phyloP scores from a whole-genome alignment of 2,888 invertebrate species.

The Lepidochitona cinerea region DNA sequence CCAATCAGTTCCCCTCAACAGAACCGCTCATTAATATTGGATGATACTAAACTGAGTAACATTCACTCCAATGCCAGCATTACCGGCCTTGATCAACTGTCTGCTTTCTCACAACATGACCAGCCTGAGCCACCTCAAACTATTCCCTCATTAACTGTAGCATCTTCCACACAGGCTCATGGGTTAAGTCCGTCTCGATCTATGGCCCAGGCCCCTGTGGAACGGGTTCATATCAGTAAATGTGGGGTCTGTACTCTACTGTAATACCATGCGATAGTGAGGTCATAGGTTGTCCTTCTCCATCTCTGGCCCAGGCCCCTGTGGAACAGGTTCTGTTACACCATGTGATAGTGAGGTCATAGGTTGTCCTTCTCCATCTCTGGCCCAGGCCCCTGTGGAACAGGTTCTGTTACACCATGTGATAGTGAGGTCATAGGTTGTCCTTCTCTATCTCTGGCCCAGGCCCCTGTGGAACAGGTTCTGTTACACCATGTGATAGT shows the following conservation, averaged over 20 bases:
- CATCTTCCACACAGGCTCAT: not conserved
- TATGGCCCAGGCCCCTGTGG: slow-evolving; percentile 25
- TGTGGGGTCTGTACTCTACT: slow-evolving; percentile 61
- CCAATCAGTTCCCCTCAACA: slow-evolving; percentile 49
- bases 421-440: too few relatives aligned
- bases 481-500: too few relatives aligned
- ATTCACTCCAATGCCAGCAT: not conserved
- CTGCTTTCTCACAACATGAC: slow-evolving; percentile 11
- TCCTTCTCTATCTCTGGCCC: too few relatives aligned
- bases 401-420: too few relatives aligned
- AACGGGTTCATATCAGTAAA: slow-evolving; percentile 55
- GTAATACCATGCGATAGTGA: too few relatives aligned
- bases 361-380: too few relatives aligned
- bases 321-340: too few relatives aligned
- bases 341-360: too few relatives aligned
- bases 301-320: too few relatives aligned
- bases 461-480: too few relatives aligned
- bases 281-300: too few relatives aligned
- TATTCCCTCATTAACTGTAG: slow-evolving; percentile 12
- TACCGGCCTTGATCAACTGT: not conserved
- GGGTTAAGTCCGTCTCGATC: not conserved
- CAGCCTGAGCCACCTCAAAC: slow-evolving; percentile 32
- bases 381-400: too few relatives aligned
- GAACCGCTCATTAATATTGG: slow-evolving; percentile 19
- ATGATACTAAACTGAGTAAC: not conserved